Evolutionary conservation across 2,888 invertebrate genomes (phyloP).

Genomic region (Oligia fasciuncula): DNA sequence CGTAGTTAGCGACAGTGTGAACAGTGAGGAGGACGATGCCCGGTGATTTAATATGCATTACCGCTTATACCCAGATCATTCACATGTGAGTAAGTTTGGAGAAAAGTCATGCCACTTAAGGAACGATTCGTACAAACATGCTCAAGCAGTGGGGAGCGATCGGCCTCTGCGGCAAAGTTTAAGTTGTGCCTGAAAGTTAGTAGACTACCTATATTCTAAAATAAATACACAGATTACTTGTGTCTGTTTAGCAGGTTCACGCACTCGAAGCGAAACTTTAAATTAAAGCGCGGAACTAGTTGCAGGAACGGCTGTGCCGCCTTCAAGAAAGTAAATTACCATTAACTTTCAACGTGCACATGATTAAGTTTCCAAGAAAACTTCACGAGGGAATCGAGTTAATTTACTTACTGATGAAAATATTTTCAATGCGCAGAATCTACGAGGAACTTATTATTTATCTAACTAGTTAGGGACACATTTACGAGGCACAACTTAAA

Average conservation of each 20-base stretch:
- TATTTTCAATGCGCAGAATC: constrained; percentile 61
- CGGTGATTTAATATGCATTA: constrained; percentile 84
- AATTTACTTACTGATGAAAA: constrained; percentile 69
- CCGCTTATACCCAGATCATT: constrained; percentile 85
- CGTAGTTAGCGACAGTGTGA: constrained; percentile 85
- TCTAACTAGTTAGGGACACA: constrained; percentile 46
- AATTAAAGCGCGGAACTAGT: constrained; percentile 76
- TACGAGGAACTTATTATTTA: constrained; percentile 54
- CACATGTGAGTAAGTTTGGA: constrained; percentile 84
- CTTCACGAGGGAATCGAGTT: constrained; percentile 69
- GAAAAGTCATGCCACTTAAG: constrained; percentile 86
- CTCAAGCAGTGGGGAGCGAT: constrained; percentile 87
- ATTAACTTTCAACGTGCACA: constrained; percentile 77
- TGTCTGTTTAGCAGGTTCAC: constrained; percentile 69
- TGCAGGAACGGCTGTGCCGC: constrained; percentile 67
- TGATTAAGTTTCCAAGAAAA: constrained; percentile 75
- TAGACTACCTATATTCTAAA: constrained; percentile 56
- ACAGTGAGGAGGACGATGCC: constrained; percentile 80
- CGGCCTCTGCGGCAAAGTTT: constrained; percentile 83
- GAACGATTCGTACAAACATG: constrained; percentile 87
- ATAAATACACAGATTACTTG: constrained; percentile 62
- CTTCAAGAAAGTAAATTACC: constrained; percentile 77
- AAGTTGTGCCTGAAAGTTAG: constrained; percentile 82
- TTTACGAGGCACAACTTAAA: constrained; percentile 84
- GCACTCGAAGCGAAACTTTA: constrained; percentile 76